These are phyloP conservation scores for Parambassis ranga DNA, from an alignment of 2,797 vertebrate genomes.

Conservation along the genomic window DNA sequence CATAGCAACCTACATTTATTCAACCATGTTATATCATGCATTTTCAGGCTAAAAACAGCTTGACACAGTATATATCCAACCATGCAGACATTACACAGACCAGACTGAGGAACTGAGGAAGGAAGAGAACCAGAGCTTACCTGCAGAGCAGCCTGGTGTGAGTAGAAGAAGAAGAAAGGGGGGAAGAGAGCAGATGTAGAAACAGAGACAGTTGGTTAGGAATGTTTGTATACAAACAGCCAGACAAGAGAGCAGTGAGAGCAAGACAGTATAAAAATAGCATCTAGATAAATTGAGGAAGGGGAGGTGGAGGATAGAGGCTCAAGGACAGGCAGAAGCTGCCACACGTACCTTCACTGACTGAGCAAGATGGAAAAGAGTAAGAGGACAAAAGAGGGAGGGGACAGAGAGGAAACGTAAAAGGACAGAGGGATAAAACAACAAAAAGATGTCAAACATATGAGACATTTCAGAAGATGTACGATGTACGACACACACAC, in stretches of 20 bases:
- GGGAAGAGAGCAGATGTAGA: conserved; percentile 18
- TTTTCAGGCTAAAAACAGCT: background rate
- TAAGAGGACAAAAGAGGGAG: background rate
- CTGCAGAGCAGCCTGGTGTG: conserved; percentile 89
- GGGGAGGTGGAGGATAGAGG: conserved; percentile 19
- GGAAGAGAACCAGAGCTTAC: conserved; percentile 76
- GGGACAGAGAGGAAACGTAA: background rate
- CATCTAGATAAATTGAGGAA: conserved; percentile 42
- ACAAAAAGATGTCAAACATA: background rate
- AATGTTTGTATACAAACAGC: conserved; percentile 7
- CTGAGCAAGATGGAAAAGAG: background rate
- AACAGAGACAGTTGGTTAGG: conserved; percentile 51
- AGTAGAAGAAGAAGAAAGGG: conserved; percentile 58
- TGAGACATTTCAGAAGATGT: background rate
- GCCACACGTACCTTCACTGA: conserved; percentile 10
- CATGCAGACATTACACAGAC: conserved; percentile 21
- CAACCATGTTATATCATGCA: no score
- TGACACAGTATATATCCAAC: background rate
- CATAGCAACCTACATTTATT: background rate
- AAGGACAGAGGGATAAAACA: background rate
- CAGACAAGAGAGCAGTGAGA: conserved; percentile 20
- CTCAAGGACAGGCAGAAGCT: conserved; percentile 47
- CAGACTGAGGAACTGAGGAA: background rate
- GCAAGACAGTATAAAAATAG: conserved; percentile 64
- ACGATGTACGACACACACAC: background rate